Evolutionary conservation across 2,797 vertebrate genomes (phyloP), one percentile per base, ranked within the genome.

Genomic region (Amphiprion clarkii): DNA sequence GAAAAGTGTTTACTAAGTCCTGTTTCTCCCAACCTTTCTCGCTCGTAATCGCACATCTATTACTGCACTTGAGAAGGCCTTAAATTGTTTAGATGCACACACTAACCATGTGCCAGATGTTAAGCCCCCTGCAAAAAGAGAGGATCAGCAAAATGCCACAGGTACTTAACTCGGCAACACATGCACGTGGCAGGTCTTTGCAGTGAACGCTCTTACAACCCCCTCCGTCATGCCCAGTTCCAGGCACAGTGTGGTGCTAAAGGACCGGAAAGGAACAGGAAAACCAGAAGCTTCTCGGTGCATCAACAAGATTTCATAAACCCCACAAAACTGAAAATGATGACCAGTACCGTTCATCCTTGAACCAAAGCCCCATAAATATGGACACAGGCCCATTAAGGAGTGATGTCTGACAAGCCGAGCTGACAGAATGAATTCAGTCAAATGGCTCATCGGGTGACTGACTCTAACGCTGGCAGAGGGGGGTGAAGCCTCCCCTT

Each of bases 221-320:
- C 13, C 14, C 11, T 6, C 44, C 77, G 85, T 12, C 80, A 29
- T 81, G 31, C 51, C 40, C 10, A 2, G 8, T 14, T 36, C 9
- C 2, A 48, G 21, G 21, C 92, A 92, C 91, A 59, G 61, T 19
- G 90, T 85, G 93, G 91, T 54, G 83, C 88, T 89, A 62, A 74
- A 92, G 60, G 78, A 85, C 84, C 29, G 52, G 40, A 71, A 9
- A 62, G 42, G 48, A 36, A 31, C 11, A 2, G 7, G 14, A 3
- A 48, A 66, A 17, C 17, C 40, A 64, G 23, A 51, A 29, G 56
- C 68, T 4, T 51, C 61, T 51, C 67, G 29, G 57, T 74, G 52
- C 46, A 70, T 81, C 74, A 66, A 25, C 13, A 29, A 3, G 27
- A 66, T 71, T 76, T 60, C 60, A 76, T 19, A 66, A 71, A 67